Conservation (phyloP, 1,140 invertebrate species). For the Oreohelix idahoensis region DNA sequence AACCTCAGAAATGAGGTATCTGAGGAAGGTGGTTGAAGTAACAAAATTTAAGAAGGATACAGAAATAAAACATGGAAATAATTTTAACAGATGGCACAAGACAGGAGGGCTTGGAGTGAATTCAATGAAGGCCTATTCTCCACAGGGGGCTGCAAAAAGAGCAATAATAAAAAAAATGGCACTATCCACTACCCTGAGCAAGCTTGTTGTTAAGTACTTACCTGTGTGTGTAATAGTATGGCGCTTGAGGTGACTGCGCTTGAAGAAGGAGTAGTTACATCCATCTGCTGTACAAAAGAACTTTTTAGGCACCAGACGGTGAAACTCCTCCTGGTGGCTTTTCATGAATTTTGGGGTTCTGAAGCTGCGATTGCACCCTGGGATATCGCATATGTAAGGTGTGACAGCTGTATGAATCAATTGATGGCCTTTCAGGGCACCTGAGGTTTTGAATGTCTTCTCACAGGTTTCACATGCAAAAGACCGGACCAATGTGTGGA, state of each 20-base stretch:
- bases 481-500: constrained; percentile 58
- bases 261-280: constrained; percentile 66
- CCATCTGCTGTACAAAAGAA: constrained; percentile 60
- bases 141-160: too few relatives aligned
- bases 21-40: too few relatives aligned
- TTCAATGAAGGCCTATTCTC: too few relatives aligned
- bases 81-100: too few relatives aligned
- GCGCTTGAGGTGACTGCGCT: constrained; percentile 63
- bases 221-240: constrained; percentile 68
- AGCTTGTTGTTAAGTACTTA: constrained; percentile 29
- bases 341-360: constrained; percentile 60
- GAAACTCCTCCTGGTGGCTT: constrained; percentile 61
- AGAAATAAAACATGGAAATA: too few relatives aligned
- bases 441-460: constrained; percentile 71
- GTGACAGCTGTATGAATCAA: constrained; percentile 52
- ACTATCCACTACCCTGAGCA: too few relatives aligned
- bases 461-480: constrained; percentile 71
- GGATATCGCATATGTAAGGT: constrained; percentile 61
- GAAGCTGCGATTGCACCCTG: constrained; percentile 62
- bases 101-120: too few relatives aligned
- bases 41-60: too few relatives aligned
- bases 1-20: too few relatives aligned
- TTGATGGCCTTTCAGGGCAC: constrained; percentile 54
- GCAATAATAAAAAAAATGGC: too few relatives aligned
- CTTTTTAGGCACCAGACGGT: constrained; percentile 60